Base-by-base conservation (phyloP, 2,113 vertebrate species). In the Chaenocephalus aceratus region DNA sequence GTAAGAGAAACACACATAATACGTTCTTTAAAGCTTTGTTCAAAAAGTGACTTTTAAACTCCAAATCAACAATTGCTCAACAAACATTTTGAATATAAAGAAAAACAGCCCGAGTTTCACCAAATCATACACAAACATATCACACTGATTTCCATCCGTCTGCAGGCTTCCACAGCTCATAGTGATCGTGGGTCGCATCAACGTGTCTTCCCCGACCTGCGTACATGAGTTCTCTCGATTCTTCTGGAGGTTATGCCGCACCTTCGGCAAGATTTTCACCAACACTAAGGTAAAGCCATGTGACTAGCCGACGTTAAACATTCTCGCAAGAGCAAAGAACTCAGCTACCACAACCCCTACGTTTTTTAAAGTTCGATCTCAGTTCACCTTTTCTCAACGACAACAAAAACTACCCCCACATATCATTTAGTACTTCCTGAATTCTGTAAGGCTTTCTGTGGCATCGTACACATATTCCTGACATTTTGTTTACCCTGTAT, bases 201-300 rank as follows among this genome's bases (percentile, higher is more conserved):
- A 98, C 61, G 97, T 99, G 80, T 95, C 96, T 41, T 99, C 97
- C 69, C 96, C 97, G 56, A 97, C 97, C 45, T 99, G 96, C 77
- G 97, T 99, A 61, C 98, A 99, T 75, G 98, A 99, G 90, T 99
- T 99, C 89, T 99, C 98, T 65, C 96, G 97, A 86, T 99, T 99
- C 94, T 99, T 99, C 94, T 99, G 98, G 98, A 95, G 98, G 71
- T 95, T 99, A 76, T 99, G 98, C 94, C 96, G 98, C 86, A 99
- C 98, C 4, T 99, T 99, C 86, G 98, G 98, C 79, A 99, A 99
- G 92, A 98, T 99, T 85, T 99, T 99, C 92, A 99, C 98, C 45
- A 99, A 99, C 94, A 96, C 98, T 89, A 99, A 99, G 97, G 98
- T 99, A 95, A 86, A 74, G 36, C 5, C 9, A 5, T 21, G 12